phyloP scores from a whole-genome alignment of 2,888 invertebrate species.

The Alentia gelatinosa region DNA sequence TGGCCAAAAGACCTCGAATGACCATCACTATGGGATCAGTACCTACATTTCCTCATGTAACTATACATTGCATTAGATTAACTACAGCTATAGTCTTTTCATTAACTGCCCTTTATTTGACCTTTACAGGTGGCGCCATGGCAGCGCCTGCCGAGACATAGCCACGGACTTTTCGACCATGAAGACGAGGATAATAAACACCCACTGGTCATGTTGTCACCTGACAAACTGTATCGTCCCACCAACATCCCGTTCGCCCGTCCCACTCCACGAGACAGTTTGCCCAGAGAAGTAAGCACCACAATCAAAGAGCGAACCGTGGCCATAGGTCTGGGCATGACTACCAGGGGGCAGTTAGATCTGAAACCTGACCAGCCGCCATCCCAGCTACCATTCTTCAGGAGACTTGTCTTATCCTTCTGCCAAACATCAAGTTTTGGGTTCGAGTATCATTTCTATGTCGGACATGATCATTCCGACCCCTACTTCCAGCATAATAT shows the following conservation, averaged over 20 bases:
- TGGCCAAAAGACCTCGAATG: too few relatives aligned
- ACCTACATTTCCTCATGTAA: too few relatives aligned
- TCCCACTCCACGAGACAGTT: background rate
- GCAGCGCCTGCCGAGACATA: slow-evolving; percentile 16
- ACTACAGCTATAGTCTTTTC: too few relatives aligned
- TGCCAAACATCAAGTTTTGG: slow-evolving; percentile 64
- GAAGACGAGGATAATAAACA: background rate
- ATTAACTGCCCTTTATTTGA: too few relatives aligned
- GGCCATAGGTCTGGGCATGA: slow-evolving; percentile 66
- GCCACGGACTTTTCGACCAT: background rate
- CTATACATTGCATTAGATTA: too few relatives aligned
- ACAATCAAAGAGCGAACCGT: slow-evolving; percentile 58
- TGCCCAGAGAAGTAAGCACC: background rate
- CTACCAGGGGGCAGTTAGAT: slow-evolving; percentile 61
- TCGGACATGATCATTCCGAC: slow-evolving; percentile 66
- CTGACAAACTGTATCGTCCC: background rate
- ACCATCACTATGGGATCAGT: too few relatives aligned
- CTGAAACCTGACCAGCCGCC: slow-evolving; percentile 54
- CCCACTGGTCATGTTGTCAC: background rate
- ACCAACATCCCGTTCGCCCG: slow-evolving; percentile 45
- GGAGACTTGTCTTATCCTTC: slow-evolving; percentile 64
- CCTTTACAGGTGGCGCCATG: slow-evolving; percentile 23
- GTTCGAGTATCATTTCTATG: slow-evolving; percentile 65
- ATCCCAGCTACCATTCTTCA: slow-evolving; percentile 64
- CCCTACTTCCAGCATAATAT: slow-evolving; percentile 60